Conservation (phyloP, 2,113 vertebrate species). For the Rhinichthys klamathensis region DNA sequence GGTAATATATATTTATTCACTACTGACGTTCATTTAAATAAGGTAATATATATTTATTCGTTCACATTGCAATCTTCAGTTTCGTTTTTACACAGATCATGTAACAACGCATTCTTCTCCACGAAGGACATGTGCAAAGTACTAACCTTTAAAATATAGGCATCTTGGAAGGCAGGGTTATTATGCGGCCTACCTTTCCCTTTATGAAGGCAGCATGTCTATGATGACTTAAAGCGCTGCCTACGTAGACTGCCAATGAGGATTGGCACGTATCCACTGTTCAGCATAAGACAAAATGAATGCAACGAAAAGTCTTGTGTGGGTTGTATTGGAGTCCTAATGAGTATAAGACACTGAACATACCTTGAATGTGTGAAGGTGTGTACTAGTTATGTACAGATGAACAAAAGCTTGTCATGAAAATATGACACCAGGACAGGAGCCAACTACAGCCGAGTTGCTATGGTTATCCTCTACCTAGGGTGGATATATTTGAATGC, state of each 20-base stretch:
- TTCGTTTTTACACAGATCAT: not conserved
- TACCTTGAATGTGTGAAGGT: not conserved
- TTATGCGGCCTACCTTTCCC: too few relatives aligned
- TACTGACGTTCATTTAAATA: not conserved
- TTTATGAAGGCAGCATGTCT: not conserved
- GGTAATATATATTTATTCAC: too few relatives aligned
- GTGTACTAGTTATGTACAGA: not conserved
- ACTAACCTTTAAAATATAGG: too few relatives aligned
- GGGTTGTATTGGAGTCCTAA: too few relatives aligned
- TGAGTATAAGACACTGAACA: too few relatives aligned
- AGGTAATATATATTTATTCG: not conserved
- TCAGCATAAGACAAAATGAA: not conserved
- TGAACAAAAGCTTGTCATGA: not conserved
- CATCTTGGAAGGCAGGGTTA: too few relatives aligned
- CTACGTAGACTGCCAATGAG: not conserved
- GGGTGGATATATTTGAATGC: slow-evolving; percentile 24
- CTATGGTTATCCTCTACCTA: not conserved
- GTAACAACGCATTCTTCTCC: not conserved
- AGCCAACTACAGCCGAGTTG: not conserved
- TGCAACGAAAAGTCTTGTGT: not conserved
- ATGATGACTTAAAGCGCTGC: not conserved
- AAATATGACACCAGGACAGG: not conserved
- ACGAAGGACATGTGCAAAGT: not conserved
- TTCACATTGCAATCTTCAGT: too few relatives aligned
- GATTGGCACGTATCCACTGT: not conserved